Evolutionary conservation across 2,113 vertebrate species (phyloP), one percentile per base, ranked within the genome.

Genomic region (Sardina pilchardus): DNA sequence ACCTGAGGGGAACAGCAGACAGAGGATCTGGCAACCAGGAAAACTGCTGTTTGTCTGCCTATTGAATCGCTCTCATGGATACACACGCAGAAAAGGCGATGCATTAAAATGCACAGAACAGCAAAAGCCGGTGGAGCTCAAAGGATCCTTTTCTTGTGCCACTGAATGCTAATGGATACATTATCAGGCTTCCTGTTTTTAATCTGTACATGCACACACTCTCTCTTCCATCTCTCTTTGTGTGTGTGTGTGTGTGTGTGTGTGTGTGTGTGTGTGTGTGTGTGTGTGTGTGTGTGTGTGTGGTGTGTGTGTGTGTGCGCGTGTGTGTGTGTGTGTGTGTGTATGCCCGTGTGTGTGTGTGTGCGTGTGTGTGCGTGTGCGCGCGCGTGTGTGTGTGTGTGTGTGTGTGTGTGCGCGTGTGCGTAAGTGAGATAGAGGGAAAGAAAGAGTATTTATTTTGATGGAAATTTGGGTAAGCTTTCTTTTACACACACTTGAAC

Each of bases 351-450:
- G 50, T 53, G 12, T 56, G 53, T 59, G 53, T 59, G 16, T 59
- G 53, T 59, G 53, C 24, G 53, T 24, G 53, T 24, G 83, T 50
- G 83, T 78, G 44, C 48, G 83, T 80, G 42, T 83, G 17, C 63
- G 59, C 83, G 39, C 19, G 82, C 39, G 34, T 43, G 45, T 26
- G 8, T 47, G 34, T 24, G 56, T 42, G 59, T 17, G 78, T 45
- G 56, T 12, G 48, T 48, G 47, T 47, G 42, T 82, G 21, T 85
- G 75, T 71, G 44, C 45, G 81, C 17, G 39, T 42, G 45, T 71
- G 10, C 42, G 63, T 42, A 26, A 17, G 47, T 50, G 26, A 6
- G 34, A n/a, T n/a, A n/a, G n/a, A n/a, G n/a, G n/a, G n/a, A 59
- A 42, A 75, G 30, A 53, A n/a, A 21, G 36, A 19, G 9, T 63